phyloP scores from a whole-genome alignment of 2,797 vertebrate species.

The Manis javanica region DNA sequence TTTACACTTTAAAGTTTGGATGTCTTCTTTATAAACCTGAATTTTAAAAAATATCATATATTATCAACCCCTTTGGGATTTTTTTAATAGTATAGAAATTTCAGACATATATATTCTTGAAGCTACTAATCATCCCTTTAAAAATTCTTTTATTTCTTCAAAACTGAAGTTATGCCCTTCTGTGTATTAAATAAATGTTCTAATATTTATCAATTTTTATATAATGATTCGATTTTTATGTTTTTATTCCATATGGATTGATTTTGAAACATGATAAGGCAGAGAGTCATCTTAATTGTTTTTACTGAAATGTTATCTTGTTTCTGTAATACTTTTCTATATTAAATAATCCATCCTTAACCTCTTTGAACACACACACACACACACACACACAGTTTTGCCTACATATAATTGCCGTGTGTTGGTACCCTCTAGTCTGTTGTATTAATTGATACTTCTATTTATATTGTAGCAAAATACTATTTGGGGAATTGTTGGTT shows the following conservation, averaged over 20 bases:
- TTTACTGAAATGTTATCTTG: neutral
- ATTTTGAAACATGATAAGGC: neutral
- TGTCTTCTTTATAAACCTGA: neutral
- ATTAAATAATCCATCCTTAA: neutral
- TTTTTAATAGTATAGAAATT: neutral
- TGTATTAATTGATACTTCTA: neutral
- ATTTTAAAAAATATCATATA: neutral
- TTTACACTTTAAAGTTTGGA: neutral
- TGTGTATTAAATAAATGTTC: neutral
- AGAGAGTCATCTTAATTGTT: neutral
- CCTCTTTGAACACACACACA: neutral
- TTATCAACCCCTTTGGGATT: neutral
- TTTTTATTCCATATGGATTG: neutral
- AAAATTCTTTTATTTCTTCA: neutral
- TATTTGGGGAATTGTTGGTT: neutral
- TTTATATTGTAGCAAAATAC: conserved; percentile 16
- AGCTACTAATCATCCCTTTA: neutral
- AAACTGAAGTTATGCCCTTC: neutral
- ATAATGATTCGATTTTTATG: neutral
- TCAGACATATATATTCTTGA: conserved; percentile 18
- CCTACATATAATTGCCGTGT: neutral
- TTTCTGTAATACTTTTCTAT: neutral
- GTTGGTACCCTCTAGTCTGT: neutral
- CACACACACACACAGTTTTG: neutral
- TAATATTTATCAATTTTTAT: neutral